phyloP scores from a whole-genome alignment of 2,113 vertebrate genomes.

The Callospermophilus lateralis region DNA sequence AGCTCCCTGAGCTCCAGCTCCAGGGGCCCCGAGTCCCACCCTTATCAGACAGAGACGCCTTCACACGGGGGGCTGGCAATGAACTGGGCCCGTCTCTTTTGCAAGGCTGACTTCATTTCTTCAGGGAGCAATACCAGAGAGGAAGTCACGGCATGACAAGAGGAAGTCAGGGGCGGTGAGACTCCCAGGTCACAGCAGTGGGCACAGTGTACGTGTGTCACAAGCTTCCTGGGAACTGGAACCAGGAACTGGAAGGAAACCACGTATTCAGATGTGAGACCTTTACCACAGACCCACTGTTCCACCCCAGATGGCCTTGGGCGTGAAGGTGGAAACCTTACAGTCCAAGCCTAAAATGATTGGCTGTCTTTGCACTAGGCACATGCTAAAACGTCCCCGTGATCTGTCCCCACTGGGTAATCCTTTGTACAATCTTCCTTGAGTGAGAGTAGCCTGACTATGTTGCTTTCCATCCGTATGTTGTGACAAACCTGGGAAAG shows the following conservation, averaged over 20 bases:
- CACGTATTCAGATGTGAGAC: background rate
- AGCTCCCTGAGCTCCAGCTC: too few relatives aligned
- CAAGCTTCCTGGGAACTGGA: too few relatives aligned
- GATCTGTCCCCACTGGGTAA: background rate
- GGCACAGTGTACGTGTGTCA: background rate
- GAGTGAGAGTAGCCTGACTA: background rate
- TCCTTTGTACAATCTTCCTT: too few relatives aligned
- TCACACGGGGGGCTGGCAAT: too few relatives aligned
- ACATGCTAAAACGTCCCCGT: background rate
- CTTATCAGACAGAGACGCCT: too few relatives aligned
- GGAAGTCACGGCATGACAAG: too few relatives aligned
- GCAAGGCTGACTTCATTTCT: background rate
- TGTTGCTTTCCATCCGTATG: background rate
- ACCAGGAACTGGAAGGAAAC: background rate
- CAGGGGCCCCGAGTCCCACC: too few relatives aligned
- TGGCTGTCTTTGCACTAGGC: background rate
- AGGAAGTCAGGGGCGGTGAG: background rate
- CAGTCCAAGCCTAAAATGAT: background rate
- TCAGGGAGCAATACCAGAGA: background rate
- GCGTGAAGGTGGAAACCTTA: background rate
- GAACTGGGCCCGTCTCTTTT: background rate
- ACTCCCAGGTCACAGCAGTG: too few relatives aligned
- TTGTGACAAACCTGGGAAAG: background rate
- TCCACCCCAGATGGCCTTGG: background rate
- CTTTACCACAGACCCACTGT: background rate